phyloP scores from a whole-genome alignment of 2,113 vertebrate species.

The Phocoena sinus region DNA sequence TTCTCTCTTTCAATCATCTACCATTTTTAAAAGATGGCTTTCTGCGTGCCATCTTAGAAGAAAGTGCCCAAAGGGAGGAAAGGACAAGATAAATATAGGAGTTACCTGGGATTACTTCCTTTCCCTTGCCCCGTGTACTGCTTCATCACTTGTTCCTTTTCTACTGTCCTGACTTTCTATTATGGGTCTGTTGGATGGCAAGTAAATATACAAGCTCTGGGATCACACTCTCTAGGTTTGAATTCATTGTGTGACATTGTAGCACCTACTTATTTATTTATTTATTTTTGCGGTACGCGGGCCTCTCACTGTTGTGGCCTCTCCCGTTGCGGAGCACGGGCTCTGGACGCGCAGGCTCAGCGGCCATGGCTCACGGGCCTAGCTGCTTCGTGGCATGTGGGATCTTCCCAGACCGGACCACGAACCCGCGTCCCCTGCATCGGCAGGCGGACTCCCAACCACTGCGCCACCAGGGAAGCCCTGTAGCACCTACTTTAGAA shows the following conservation, averaged over 20 bases:
- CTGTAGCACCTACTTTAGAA: background rate
- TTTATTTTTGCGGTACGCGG: too few relatives aligned
- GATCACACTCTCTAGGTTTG: background rate
- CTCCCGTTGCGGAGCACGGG: too few relatives aligned
- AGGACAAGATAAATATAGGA: background rate
- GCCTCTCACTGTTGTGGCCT: too few relatives aligned
- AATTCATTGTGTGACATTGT: background rate
- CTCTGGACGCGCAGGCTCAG: too few relatives aligned
- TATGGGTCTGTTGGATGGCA: background rate
- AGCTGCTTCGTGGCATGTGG: accelerated
- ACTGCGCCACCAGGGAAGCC: too few relatives aligned
- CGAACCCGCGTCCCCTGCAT: too few relatives aligned
- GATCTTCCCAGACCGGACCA: too few relatives aligned
- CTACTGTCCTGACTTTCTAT: background rate
- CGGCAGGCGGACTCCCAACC: too few relatives aligned
- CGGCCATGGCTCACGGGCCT: too few relatives aligned
- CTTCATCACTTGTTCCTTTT: background rate
- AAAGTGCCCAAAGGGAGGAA: background rate
- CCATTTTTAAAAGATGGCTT: background rate
- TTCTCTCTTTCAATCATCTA: background rate
- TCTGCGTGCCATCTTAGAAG: background rate
- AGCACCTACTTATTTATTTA: background rate
- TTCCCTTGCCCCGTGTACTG: accelerated
- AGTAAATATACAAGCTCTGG: background rate
- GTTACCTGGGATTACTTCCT: background rate